A percentile compares a stretch with the other conserved stretches of the same genome.
phyloP scores from a whole-genome alignment of 2,797 vertebrate species.

The Trachurus trachurus region DNA sequence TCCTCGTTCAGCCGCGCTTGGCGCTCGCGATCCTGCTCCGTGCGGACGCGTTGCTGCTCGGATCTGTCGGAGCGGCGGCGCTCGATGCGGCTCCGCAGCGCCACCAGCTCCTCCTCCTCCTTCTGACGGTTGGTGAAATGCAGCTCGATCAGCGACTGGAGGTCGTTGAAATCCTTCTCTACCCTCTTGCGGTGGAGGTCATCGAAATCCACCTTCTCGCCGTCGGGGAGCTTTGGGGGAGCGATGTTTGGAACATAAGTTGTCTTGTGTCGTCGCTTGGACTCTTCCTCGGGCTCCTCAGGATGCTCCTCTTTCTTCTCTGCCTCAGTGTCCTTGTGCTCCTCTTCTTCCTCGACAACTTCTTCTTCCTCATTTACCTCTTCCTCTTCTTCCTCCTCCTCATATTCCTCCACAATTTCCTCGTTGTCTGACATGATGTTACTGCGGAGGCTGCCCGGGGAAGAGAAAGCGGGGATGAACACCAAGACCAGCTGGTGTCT shows the following conservation, averaged over 20 bases:
- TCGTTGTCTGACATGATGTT: conserved; percentile 84
- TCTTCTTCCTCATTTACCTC: conserved; percentile 49
- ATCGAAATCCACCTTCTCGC: conserved; percentile 89
- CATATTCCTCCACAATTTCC: conserved; percentile 80
- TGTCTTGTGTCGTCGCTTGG: conserved; percentile 76
- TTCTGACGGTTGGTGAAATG: conserved; percentile 88
- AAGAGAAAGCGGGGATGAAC: conserved; percentile 31
- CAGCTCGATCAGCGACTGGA: conserved; percentile 86
- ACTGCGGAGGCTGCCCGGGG: conserved; percentile 24
- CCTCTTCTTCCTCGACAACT: conserved; percentile 32
- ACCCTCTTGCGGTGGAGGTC: conserved; percentile 88
- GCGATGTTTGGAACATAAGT: conserved; percentile 82
- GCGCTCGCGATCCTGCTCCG: conserved; percentile 82
- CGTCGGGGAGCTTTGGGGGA: conserved; percentile 87
- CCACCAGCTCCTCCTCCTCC: conserved; percentile 87
- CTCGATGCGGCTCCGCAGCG: conserved; percentile 84
- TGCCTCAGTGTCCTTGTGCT: conserved; percentile 27
- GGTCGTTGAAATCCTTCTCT: conserved; percentile 89
- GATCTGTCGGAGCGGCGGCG: conserved; percentile 82
- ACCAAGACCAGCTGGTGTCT: conserved; percentile 56
- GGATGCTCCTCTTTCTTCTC: conserved; percentile 43
- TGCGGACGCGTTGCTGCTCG: conserved; percentile 82
- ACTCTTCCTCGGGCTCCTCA: conserved; percentile 67
- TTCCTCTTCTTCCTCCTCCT: conserved; percentile 67
- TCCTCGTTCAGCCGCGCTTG: conserved; percentile 80